These are phyloP conservation scores for Cheumatopsyche charites DNA, from an alignment of 1,140 invertebrate species.

Conservation along the genomic window DNA sequence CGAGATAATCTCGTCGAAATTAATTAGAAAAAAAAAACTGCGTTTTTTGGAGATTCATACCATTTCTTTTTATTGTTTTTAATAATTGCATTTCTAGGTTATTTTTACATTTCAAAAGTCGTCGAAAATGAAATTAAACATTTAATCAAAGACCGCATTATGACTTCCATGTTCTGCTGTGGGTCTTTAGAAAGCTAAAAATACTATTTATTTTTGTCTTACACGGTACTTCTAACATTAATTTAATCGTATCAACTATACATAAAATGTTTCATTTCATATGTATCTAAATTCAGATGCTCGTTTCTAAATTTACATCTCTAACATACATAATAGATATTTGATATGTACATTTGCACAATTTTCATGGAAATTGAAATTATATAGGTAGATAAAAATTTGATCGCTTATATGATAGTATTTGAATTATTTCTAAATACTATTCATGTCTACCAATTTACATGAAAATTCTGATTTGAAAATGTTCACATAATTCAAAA, in stretches of 20 bases:
- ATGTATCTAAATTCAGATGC: slow-evolving; percentile 19
- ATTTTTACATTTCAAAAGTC: slow-evolving; percentile 14
- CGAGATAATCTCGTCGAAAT: no score
- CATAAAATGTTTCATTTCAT: background rate
- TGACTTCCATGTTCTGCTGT: background rate
- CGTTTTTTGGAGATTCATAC: no score
- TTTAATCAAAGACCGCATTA: slow-evolving; percentile 3
- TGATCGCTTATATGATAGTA: background rate
- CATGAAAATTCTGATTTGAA: no score
- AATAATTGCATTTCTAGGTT: slow-evolving; percentile 19
- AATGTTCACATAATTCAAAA: no score
- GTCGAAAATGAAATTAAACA: slow-evolving; percentile 14
- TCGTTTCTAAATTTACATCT: slow-evolving; percentile 13
- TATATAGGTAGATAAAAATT: background rate
- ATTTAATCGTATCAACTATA: slow-evolving; percentile 8
- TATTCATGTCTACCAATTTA: no score
- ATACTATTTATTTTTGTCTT: background rate
- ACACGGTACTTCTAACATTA: background rate
- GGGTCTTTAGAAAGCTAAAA: slow-evolving; percentile 1
- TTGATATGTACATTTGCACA: slow-evolving; percentile 16
- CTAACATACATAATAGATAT: slow-evolving; percentile 12
- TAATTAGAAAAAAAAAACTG: no score
- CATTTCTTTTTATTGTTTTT: slow-evolving; percentile 14
- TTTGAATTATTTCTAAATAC: no score
- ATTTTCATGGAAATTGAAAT: background rate